Evolutionary conservation across 2,888 invertebrate genomes (phyloP).

Genomic region (Metalampra italica): DNA sequence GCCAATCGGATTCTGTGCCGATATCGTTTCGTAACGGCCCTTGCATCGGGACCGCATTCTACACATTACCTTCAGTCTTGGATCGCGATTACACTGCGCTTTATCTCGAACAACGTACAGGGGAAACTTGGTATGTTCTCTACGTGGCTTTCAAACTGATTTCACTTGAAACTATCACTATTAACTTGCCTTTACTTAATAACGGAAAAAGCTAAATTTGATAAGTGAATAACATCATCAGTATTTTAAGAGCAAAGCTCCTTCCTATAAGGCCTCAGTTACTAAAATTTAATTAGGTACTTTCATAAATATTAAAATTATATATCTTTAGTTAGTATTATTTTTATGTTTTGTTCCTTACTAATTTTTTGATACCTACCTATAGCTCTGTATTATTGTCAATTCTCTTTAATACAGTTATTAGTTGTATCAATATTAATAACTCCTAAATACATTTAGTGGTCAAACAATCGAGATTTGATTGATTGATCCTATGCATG

Average conservation of each 20-base stretch:
- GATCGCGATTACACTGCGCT: constrained; percentile 45
- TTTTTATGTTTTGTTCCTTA: too few relatives aligned
- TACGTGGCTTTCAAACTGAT: not conserved
- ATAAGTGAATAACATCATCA: not conserved
- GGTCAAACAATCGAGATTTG: constrained; percentile 71
- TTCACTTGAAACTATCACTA: too few relatives aligned
- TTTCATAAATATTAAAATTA: too few relatives aligned
- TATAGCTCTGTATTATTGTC: too few relatives aligned
- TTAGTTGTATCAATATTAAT: not conserved
- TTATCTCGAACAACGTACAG: constrained; percentile 38
- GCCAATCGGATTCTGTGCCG: constrained; percentile 64
- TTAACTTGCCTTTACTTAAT: too few relatives aligned
- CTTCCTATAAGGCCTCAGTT: too few relatives aligned
- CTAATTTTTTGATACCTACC: too few relatives aligned
- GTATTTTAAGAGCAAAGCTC: too few relatives aligned
- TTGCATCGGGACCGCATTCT: constrained; percentile 61
- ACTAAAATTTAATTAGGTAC: too few relatives aligned
- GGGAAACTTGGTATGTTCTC: not conserved
- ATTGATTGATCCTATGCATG: constrained; percentile 74
- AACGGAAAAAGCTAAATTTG: not conserved
- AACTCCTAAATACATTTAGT: constrained; percentile 31
- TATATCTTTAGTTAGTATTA: too few relatives aligned
- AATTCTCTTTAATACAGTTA: too few relatives aligned
- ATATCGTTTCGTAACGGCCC: constrained; percentile 67
- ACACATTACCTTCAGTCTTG: constrained; percentile 47